These are phyloP conservation scores for Nematopogon swammerdamellus DNA, from an alignment of 2,888 invertebrate species.

Conservation along the genomic window DNA sequence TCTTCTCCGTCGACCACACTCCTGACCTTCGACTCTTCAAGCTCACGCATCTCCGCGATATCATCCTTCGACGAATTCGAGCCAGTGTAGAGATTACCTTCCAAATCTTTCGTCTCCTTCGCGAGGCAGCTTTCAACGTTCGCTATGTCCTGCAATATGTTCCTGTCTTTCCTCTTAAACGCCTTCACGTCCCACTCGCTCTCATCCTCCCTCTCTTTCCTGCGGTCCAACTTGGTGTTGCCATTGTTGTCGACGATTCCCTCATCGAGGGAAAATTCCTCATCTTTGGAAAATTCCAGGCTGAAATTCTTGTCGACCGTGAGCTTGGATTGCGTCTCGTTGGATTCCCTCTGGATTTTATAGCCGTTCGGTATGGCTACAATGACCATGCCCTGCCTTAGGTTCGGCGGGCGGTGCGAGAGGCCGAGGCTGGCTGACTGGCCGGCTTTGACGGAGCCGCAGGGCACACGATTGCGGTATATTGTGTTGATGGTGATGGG, in stretches of 20 bases:
- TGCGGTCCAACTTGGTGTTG: not conserved
- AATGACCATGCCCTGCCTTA: conserved; percentile 87
- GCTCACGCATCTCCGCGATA: too few relatives aligned
- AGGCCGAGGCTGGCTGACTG: conserved; percentile 86
- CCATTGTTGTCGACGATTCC: not conserved
- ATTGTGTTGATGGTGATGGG: conserved; percentile 78
- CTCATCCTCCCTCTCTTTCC: conserved; percentile 13
- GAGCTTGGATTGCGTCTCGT: not conserved
- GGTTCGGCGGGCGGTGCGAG: conserved; percentile 54
- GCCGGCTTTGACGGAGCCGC: conserved; percentile 82
- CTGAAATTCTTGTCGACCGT: not conserved
- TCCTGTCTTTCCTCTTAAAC: conserved; percentile 25
- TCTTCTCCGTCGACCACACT: conserved; percentile 15
- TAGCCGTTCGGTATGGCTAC: conserved; percentile 49
- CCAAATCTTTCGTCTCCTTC: conserved; percentile 18
- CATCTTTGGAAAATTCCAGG: conserved; percentile 5
- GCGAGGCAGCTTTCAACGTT: conserved; percentile 22
- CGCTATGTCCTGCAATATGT: conserved; percentile 26
- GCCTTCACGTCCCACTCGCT: conserved; percentile 17
- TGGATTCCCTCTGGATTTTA: too few relatives aligned
- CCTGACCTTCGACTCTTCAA: too few relatives aligned
- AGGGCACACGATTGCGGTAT: conserved; percentile 90
- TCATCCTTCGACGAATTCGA: too few relatives aligned
- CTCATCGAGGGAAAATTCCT: too few relatives aligned
- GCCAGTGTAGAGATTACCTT: conserved; percentile 21